Evolutionary conservation across 1,140 invertebrate species (phyloP), one percentile per base, ranked within the genome.

Genomic region (Hetaerina americana): DNA sequence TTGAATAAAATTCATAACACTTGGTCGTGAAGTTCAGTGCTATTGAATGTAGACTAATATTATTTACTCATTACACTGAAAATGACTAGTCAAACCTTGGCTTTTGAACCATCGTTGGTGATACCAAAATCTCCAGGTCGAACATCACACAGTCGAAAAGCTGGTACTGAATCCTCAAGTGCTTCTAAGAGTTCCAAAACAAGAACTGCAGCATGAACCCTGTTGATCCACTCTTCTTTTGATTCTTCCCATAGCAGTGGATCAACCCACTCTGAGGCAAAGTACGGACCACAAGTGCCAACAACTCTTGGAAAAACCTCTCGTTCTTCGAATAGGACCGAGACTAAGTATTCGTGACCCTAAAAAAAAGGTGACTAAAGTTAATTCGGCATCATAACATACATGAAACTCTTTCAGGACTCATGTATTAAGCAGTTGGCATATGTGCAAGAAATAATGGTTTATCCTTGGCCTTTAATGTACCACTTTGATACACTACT

Each of bases 341-440:
- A 83, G 25, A 87, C 79, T 12, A 89, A 72, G 77, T 89, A 90
- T 77, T 89, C 89, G 75, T 87, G 85, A 75, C 89, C 87, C 75
- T 89, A 85, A 6, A 88, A 71, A 22, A 90, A 40, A 5, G n/a
- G n/a, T n/a, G n/a, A n/a, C n/a, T n/a, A n/a, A n/a, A n/a, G n/a
- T n/a, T n/a, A n/a, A n/a, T n/a, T n/a, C n/a, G n/a, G n/a, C n/a
- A n/a, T n/a, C n/a, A n/a, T n/a, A n/a, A n/a, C n/a, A n/a, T n/a
- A n/a, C n/a, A n/a, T n/a, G n/a, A n/a, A n/a, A n/a, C n/a, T n/a
- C n/a, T n/a, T n/a, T n/a, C n/a, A n/a, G n/a, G n/a, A n/a, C n/a
- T n/a, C n/a, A n/a, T n/a, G n/a, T n/a, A n/a, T n/a, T n/a, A n/a
- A n/a, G n/a, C n/a, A n/a, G n/a, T n/a, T n/a, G n/a, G n/a, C n/a